A percentile compares a stretch with the other conserved stretches of the same genome.
phyloP scores from a whole-genome alignment of 2,888 invertebrate species.

The Andrena bucephala region DNA sequence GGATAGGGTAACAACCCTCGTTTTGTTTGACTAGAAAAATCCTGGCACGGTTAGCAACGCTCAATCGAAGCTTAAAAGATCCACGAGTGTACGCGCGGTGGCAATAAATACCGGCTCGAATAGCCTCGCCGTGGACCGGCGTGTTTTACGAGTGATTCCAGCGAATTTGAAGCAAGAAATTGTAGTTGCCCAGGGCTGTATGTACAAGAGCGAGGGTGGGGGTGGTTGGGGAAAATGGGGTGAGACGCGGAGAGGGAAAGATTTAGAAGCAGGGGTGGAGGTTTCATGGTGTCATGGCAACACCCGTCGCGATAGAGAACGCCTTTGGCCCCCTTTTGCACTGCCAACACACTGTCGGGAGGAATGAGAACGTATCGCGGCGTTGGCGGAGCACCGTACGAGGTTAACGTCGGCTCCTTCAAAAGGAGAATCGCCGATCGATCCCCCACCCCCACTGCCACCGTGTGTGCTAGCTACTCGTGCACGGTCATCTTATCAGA shows the following conservation, averaged over 20 bases:
- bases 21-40: background rate
- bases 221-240: constrained; percentile 7
- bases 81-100: constrained; percentile 1
- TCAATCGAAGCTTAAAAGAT: constrained; percentile 23
- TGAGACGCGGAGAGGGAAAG: constrained; percentile 63
- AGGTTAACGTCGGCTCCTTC: constrained; percentile 71
- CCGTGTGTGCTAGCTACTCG: constrained; percentile 3
- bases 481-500: constrained; percentile 64
- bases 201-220: constrained; percentile 44
- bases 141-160: constrained; percentile 61
- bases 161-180: constrained; percentile 62
- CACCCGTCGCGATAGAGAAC: constrained; percentile 79
- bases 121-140: background rate
- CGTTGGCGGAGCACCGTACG: constrained; percentile 63
- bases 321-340: constrained; percentile 74
- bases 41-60: constrained; percentile 6
- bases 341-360: constrained; percentile 54
- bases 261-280: constrained; percentile 77
- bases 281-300: constrained; percentile 84
- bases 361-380: constrained; percentile 58
- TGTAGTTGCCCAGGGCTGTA: constrained; percentile 58
- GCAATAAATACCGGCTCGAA: constrained; percentile 25
- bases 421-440: constrained; percentile 69
- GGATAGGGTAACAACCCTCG: background rate
- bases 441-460: constrained; percentile 41